phyloP scores from a whole-genome alignment of 1,140 invertebrate genomes.

The Calephelis virginiensis region DNA sequence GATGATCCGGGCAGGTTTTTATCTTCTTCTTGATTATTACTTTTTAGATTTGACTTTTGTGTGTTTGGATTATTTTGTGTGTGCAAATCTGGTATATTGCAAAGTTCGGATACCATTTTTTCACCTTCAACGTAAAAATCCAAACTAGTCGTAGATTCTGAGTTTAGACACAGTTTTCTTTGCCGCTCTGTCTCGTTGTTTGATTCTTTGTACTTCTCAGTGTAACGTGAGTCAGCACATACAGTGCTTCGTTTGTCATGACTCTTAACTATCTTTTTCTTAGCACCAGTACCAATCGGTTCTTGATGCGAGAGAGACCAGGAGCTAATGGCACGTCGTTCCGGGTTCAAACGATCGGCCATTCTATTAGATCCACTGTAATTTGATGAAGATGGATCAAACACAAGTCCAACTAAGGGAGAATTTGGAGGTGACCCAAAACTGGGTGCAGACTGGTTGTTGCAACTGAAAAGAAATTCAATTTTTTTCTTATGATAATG shows the following conservation, averaged over 20 bases:
- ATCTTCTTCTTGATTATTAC: constrained; percentile 49
- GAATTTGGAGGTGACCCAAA: constrained; percentile 71
- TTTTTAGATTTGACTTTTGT: constrained; percentile 49
- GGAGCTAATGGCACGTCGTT: constrained; percentile 55
- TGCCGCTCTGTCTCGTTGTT: constrained; percentile 52
- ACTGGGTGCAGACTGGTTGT: constrained; percentile 52
- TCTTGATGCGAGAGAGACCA: constrained; percentile 65
- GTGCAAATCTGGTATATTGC: constrained; percentile 61
- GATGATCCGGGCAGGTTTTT: constrained; percentile 52
- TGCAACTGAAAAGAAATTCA: constrained; percentile 53
- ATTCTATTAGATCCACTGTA: constrained; percentile 52
- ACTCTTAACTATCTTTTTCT: constrained; percentile 70
- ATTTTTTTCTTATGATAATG: no score
- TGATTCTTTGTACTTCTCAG: constrained; percentile 58
- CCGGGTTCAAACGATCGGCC: constrained; percentile 48
- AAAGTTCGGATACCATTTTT: constrained; percentile 74
- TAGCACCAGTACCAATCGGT: constrained; percentile 68
- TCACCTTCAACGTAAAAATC: constrained; percentile 74
- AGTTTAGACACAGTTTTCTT: constrained; percentile 53
- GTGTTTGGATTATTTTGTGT: constrained; percentile 41
- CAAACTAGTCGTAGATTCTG: constrained; percentile 70
- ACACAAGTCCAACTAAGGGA: constrained; percentile 61
- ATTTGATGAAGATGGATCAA: constrained; percentile 57
- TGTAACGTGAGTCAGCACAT: constrained; percentile 52
- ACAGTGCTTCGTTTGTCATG: constrained; percentile 62